Base-by-base conservation (phyloP, 2,888 invertebrate species). In the Melieria crassipennis region DNA sequence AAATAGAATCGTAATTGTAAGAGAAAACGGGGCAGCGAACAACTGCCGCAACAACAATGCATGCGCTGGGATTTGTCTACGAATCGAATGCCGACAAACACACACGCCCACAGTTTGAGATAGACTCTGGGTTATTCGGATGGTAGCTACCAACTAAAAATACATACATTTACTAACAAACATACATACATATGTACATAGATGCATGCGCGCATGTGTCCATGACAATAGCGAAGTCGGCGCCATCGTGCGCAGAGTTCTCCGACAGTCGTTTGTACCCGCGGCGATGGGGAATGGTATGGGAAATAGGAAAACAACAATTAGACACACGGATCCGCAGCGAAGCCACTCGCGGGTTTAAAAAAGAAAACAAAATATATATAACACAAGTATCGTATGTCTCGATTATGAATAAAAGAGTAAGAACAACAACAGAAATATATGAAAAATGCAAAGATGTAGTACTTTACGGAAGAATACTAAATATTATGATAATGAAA, bases 401-500 rank as follows among this genome's bases (percentile, higher is more conserved):
- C 55, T 48, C n/a, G 43, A 47, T 13, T 48, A 67, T 43, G 13
- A 47, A 60, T 60, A 46, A 65, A 46, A 16, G 11, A 46, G 60
- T 43, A 50, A 46, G 11, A 10, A 58, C 42, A 13, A 13, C 11
- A 62, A 62, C 43, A 57, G 47, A 10, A 58, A 57, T 4, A 6
- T 16, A 6, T 48, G 10, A 9, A 11, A 61, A 65, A 65, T 42
- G 7, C 7, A 65, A 65, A n/a, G 55, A 65, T 13, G 55, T 55
- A 46, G n/a, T 42, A 67, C 7, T 52, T 55, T 48, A 63, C 56
- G 56, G 50, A 48, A 67, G 16, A 16, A 16, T 16, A 16, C 16
- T 16, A 16, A 52, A 52, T 71, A 71, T 75, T 76, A 72, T 74
- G 71, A 76, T 73, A 73, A 74, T 74, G 71, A 70, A 74, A 70